phyloP scores from a whole-genome alignment of 2,797 vertebrate species.

The Cyclura pinguis region DNA sequence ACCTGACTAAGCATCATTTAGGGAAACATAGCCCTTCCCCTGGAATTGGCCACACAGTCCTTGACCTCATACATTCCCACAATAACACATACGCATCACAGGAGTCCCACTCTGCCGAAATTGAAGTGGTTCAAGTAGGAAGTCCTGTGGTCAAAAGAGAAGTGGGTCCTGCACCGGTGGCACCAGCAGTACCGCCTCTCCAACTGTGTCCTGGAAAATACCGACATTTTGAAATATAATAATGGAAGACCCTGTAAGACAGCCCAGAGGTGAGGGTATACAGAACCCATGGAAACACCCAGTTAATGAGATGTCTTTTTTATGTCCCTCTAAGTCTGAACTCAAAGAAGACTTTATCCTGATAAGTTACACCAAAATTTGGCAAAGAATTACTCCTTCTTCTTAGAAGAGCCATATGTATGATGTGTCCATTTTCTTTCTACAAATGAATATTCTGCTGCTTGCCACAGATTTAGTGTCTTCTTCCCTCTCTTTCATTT shows the following conservation, averaged over 20 bases:
- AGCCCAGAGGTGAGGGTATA: background rate
- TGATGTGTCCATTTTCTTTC: background rate
- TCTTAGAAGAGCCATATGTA: background rate
- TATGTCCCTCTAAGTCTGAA: background rate
- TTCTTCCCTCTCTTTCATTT: background rate
- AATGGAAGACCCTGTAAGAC: conserved; percentile 8
- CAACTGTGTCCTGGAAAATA: conserved; percentile 76
- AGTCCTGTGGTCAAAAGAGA: conserved; percentile 54
- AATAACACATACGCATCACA: conserved; percentile 55
- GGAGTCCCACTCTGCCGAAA: conserved; percentile 79
- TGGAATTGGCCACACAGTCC: conserved; percentile 52
- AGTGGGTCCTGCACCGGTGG: background rate
- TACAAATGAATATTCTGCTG: background rate
- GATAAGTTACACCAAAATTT: conserved; percentile 27
- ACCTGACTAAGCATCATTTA: conserved; percentile 29
- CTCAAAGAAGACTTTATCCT: conserved; percentile 28
- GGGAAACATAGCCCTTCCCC: conserved; percentile 43
- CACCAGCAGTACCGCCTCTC: background rate
- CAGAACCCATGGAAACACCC: background rate
- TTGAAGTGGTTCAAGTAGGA: background rate
- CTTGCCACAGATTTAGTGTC: background rate
- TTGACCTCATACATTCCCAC: conserved; percentile 71
- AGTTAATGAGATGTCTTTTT: background rate
- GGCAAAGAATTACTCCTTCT: conserved; percentile 34
- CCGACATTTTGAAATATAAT: conserved; percentile 70